Evolutionary conservation across 1,140 invertebrate species (phyloP), one percentile per base, ranked within the genome.

Genomic region (Amphibalanus amphitrite): DNA sequence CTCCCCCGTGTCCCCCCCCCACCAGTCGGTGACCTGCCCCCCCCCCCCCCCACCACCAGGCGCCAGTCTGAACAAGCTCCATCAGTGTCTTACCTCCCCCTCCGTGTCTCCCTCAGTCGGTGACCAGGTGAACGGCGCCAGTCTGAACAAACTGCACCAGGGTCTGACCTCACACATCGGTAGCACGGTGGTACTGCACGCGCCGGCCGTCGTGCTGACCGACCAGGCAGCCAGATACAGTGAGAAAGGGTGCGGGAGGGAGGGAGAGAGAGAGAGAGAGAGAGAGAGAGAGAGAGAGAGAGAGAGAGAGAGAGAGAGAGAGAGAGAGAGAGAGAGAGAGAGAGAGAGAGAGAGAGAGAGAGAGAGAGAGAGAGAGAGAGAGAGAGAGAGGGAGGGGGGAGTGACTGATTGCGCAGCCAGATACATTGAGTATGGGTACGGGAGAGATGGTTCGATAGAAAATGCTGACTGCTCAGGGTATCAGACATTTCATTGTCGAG

Each of bases 401-500:
- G n/a, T n/a, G n/a, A n/a, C n/a, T n/a, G n/a, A n/a, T n/a, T n/a
- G n/a, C n/a, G n/a, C n/a, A n/a, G n/a, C n/a, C n/a, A n/a, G n/a
- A n/a, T n/a, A n/a, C n/a, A n/a, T n/a, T n/a, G n/a, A n/a, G n/a
- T n/a, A n/a, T n/a, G n/a, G n/a, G n/a, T n/a, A n/a, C n/a, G n/a
- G n/a, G n/a, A n/a, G n/a, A n/a, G n/a, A n/a, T n/a, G n/a, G n/a
- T n/a, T n/a, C n/a, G n/a, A n/a, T n/a, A n/a, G n/a, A n/a, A n/a
- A n/a, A n/a, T n/a, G n/a, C n/a, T n/a, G n/a, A n/a, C n/a, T n/a
- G n/a, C n/a, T n/a, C n/a, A n/a, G n/a, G n/a, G n/a, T n/a, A n/a
- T n/a, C n/a, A 59, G 25, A 59, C 13, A 59, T 59, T 15, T 59
- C 47, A 13, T 59, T 59, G 47, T 15, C 13, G 77, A 77, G 84